Conservation (phyloP, 2,797 vertebrate genomes). For the Pampus argenteus region DNA sequence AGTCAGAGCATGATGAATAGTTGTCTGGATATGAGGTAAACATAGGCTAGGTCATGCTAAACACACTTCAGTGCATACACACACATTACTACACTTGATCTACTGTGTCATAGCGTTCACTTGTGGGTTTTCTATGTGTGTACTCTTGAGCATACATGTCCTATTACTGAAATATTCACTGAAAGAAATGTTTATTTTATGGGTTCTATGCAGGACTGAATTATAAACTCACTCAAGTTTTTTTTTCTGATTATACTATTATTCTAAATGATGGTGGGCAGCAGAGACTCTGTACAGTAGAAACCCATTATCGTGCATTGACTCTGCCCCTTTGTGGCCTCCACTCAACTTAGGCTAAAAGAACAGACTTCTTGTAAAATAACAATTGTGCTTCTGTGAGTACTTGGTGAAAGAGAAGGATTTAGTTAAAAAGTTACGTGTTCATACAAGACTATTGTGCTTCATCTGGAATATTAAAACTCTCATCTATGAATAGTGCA, state of each 20-base stretch:
- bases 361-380: constrained; percentile 7
- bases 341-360: constrained; percentile 1
- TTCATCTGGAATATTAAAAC: neutral
- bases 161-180: constrained; percentile 10
- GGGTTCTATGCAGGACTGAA: constrained; percentile 1
- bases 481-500: neutral
- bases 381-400: neutral
- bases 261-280: constrained; percentile 10
- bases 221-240: constrained; percentile 1
- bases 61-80: constrained; percentile 11
- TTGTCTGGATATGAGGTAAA: constrained; percentile 30
- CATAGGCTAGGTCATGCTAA: constrained; percentile 15
- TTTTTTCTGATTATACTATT: constrained; percentile 15
- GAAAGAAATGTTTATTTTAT: constrained; percentile 35
- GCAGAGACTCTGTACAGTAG: constrained; percentile 11
- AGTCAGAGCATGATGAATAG: constrained; percentile 34
- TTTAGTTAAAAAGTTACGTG: neutral
- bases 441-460: neutral
- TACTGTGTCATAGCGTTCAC: neutral
- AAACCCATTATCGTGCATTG: constrained; percentile 29
- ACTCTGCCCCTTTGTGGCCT: neutral
- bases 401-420: neutral
- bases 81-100: neutral
- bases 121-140: neutral
- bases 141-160: constrained; percentile 11